A percentile compares a stretch with the other conserved stretches of the same genome.
These are phyloP conservation scores for Torymus tubicola DNA, from an alignment of 2,888 invertebrate species.

Conservation along the genomic window DNA sequence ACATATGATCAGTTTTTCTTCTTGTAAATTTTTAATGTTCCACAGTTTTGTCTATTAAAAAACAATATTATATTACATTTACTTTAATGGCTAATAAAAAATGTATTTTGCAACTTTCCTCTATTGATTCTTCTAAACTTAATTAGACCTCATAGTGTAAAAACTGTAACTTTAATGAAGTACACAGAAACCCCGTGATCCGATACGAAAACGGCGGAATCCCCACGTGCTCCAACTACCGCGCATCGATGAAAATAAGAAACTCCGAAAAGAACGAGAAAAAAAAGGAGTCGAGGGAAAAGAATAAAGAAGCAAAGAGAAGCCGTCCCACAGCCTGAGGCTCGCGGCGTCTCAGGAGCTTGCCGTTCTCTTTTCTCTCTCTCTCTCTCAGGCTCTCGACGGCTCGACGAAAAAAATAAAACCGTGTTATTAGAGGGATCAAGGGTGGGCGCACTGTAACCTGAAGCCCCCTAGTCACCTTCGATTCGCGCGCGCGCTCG, in stretches of 20 bases:
- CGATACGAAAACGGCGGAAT: neutral
- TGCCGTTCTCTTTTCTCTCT: too few species aligned
- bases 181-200: neutral
- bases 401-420: slow-evolving; percentile 28
- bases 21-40: too few species aligned
- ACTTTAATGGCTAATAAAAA: too few species aligned
- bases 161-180: neutral
- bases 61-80: too few species aligned
- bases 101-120: too few species aligned
- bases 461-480: slow-evolving; percentile 38
- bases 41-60: too few species aligned
- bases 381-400: too few species aligned
- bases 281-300: slow-evolving; percentile 28
- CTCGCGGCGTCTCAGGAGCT: slow-evolving; percentile 43
- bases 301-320: slow-evolving; percentile 53
- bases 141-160: neutral
- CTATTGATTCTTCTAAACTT: neutral
- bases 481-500: neutral
- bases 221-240: slow-evolving; percentile 12
- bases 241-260: slow-evolving; percentile 23
- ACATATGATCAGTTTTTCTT: too few species aligned
- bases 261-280: slow-evolving; percentile 33
- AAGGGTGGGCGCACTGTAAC: slow-evolving; percentile 10
- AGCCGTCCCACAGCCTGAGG: slow-evolving; percentile 50
- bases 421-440: slow-evolving; percentile 54